Conservation (phyloP, 2,113 vertebrate genomes). For the Corythaixoides concolor region DNA sequence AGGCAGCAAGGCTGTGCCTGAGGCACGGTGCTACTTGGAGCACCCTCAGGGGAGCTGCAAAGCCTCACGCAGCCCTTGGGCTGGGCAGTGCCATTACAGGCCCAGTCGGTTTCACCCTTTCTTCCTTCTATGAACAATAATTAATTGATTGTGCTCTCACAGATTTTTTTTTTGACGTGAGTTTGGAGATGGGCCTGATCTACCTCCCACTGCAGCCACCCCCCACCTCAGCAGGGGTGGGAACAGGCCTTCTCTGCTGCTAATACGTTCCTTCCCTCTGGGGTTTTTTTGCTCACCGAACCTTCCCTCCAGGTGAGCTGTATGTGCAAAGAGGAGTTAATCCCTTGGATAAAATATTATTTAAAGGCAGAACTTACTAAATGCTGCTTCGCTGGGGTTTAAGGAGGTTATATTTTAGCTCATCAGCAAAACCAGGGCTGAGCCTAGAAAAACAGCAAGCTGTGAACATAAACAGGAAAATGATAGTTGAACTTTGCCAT, state of each 20-base stretch:
- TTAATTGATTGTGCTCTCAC: not conserved
- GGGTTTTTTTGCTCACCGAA: not conserved
- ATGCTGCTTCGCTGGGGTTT: slow-evolving; percentile 27
- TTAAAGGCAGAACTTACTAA: slow-evolving; percentile 36
- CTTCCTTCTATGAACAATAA: not conserved
- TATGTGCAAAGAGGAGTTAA: slow-evolving; percentile 34
- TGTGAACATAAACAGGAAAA: slow-evolving; percentile 48
- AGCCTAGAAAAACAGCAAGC: slow-evolving; percentile 52
- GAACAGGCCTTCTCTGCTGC: not conserved
- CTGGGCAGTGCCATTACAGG: not conserved
- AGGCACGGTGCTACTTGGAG: not conserved
- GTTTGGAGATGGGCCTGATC: not conserved
- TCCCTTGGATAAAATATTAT: slow-evolving; percentile 25
- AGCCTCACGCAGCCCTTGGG: not conserved
- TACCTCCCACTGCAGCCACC: not conserved
- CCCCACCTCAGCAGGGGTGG: not conserved
- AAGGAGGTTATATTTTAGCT: slow-evolving; percentile 46
- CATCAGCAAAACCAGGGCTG: slow-evolving; percentile 49
- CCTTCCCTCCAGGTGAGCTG: slow-evolving; percentile 27
- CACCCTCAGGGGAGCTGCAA: not conserved
- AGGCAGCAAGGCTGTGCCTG: slow-evolving; percentile 6
- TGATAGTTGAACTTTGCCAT: not conserved
- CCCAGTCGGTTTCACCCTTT: not conserved
- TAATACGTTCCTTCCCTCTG: not conserved
- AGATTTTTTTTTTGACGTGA: not conserved